A percentile compares a stretch with the other conserved stretches of the same genome.
Conservation (phyloP, 2,113 vertebrate species). For the Melospiza georgiana region DNA sequence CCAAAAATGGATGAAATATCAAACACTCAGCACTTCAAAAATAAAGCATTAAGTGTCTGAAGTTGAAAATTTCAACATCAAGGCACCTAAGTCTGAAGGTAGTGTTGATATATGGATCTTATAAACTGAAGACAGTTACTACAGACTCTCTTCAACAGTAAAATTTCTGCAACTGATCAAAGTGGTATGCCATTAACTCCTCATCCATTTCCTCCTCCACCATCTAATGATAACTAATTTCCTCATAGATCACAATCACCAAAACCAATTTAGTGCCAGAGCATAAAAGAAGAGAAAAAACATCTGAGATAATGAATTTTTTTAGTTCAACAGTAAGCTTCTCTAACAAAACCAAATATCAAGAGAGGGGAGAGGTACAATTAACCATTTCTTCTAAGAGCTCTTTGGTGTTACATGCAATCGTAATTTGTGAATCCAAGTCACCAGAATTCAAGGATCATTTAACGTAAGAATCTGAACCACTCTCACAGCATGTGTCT, state of each 20-base stretch:
- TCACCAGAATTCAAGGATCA: neutral
- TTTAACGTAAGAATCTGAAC: neutral
- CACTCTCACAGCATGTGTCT: neutral
- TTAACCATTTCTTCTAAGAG: neutral
- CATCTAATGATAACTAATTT: constrained; percentile 35
- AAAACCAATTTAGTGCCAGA: neutral
- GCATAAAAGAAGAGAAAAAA: neutral
- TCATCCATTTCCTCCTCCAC: constrained; percentile 22
- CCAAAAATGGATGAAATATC: neutral
- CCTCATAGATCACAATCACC: constrained; percentile 52
- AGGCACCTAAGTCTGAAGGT: neutral
- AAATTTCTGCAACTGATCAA: constrained; percentile 43
- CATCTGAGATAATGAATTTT: neutral
- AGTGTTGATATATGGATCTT: neutral
- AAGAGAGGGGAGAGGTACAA: neutral
- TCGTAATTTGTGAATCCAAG: neutral
- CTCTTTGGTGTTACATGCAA: neutral
- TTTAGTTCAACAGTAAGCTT: neutral
- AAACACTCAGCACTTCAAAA: neutral
- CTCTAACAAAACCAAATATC: neutral
- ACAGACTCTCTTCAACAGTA: neutral
- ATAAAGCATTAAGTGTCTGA: neutral
- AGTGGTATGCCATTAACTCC: constrained; percentile 8
- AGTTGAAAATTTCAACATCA: neutral
- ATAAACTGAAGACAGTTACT: neutral